These are phyloP conservation scores for Trisateles emortualis DNA, from an alignment of 2,888 invertebrate species.

Conservation along the genomic window DNA sequence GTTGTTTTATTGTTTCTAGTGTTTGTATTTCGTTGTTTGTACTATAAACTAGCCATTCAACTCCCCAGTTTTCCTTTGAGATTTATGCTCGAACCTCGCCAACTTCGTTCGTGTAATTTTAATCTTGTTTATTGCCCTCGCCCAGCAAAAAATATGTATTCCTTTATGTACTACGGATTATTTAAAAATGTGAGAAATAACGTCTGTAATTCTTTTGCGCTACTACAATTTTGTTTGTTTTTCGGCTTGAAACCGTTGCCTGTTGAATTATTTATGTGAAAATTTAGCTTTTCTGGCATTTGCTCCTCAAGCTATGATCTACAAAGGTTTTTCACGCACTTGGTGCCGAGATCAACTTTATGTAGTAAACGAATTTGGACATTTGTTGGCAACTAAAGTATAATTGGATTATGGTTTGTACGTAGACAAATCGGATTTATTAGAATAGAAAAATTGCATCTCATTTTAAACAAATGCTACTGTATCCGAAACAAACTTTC, in stretches of 20 bases:
- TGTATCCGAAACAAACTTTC: neutral
- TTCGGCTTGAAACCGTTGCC: slow-evolving; percentile 24
- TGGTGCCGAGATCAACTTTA: slow-evolving; percentile 19
- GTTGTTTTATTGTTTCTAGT: slow-evolving; percentile 47
- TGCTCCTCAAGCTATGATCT: neutral
- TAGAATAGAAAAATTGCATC: neutral
- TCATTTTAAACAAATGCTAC: no score
- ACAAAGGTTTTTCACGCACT: slow-evolving; percentile 8
- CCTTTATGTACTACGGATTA: slow-evolving; percentile 42
- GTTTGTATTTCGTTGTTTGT: slow-evolving; percentile 51
- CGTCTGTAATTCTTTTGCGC: slow-evolving; percentile 35
- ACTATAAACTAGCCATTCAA: slow-evolving; percentile 55
- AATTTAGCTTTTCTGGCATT: slow-evolving; percentile 21
- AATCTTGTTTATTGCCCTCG: slow-evolving; percentile 70
- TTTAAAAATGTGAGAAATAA: slow-evolving; percentile 49
- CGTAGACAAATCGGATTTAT: no score
- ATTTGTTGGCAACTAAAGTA: slow-evolving; percentile 3
- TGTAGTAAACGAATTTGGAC: slow-evolving; percentile 24
- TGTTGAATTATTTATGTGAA: slow-evolving; percentile 40
- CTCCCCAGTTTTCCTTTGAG: slow-evolving; percentile 49
- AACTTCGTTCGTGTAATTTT: slow-evolving; percentile 67
- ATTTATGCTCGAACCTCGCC: slow-evolving; percentile 61
- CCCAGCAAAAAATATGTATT: slow-evolving; percentile 48
- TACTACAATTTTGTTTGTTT: slow-evolving; percentile 22
- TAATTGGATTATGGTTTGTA: no score